Evolutionary conservation across 2,113 vertebrate genomes (phyloP).

Genomic region (Nematolebias whitei): DNA sequence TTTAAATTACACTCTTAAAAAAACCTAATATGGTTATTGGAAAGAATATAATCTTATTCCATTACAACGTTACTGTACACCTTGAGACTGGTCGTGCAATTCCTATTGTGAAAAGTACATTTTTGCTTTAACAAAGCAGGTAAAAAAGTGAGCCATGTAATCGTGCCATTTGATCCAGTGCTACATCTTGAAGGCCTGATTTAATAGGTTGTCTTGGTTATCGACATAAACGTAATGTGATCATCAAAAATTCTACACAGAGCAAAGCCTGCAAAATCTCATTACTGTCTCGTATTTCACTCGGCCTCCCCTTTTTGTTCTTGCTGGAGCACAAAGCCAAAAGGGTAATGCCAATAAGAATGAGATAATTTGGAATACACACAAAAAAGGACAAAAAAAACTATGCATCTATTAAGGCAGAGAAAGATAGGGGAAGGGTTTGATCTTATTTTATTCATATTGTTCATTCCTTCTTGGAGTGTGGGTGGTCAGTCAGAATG

Average conservation of each 20-base stretch:
- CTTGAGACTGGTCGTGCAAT: too few relatives aligned
- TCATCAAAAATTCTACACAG: constrained; percentile 69
- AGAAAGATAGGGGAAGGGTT: not conserved
- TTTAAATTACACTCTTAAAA: too few relatives aligned
- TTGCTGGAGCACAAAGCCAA: constrained; percentile 38
- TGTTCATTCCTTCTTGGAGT: constrained; percentile 2
- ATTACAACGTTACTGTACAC: too few relatives aligned
- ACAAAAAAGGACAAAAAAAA: constrained; percentile 21
- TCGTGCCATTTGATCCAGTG: constrained; percentile 46
- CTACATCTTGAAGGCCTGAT: constrained; percentile 30
- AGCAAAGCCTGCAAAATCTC: constrained; percentile 69
- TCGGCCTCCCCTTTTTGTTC: constrained; percentile 24
- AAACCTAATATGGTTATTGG: too few relatives aligned
- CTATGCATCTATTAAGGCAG: constrained; percentile 55
- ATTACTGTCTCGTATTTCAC: constrained; percentile 68
- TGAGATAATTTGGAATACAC: constrained; percentile 60
- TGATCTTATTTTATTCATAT: not conserved
- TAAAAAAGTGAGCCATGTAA: constrained; percentile 51
- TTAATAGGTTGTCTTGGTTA: constrained; percentile 65
- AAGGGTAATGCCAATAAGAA: constrained; percentile 69
- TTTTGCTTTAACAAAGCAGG: constrained; percentile 46
- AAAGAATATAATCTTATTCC: too few relatives aligned
- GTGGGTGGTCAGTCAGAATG: constrained; percentile 36
- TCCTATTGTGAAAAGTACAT: not conserved
- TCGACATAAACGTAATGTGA: constrained; percentile 69